These are phyloP conservation scores for Cheiracanthium punctorium DNA, from an alignment of 2,888 invertebrate species.

Conservation along the genomic window DNA sequence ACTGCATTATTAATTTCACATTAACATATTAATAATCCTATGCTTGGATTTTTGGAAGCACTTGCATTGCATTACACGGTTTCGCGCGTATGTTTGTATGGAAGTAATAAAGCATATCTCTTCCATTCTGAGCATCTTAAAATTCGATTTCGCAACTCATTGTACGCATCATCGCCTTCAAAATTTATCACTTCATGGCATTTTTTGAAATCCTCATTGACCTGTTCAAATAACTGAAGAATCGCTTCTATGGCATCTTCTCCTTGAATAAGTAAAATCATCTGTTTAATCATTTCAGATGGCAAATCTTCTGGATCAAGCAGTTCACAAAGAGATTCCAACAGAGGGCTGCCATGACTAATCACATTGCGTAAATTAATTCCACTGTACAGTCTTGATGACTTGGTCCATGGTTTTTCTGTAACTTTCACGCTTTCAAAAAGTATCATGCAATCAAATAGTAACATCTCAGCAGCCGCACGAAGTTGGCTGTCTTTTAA, in stretches of 20 bases:
- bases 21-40: too few species aligned
- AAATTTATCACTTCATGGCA: not conserved
- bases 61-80: too few species aligned
- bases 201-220: not conserved
- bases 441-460: constrained; percentile 19
- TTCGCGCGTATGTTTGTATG: not conserved
- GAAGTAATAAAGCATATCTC: not conserved
- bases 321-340: constrained; percentile 13
- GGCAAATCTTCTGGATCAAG: constrained; percentile 49
- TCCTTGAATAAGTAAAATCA: constrained; percentile 27
- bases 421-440: not conserved
- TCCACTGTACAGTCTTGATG: constrained; percentile 12
- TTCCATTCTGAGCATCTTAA: not conserved
- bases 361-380: constrained; percentile 21
- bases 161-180: not conserved
- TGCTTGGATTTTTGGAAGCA: too few species aligned
- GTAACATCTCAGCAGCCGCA: constrained; percentile 27
- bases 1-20: too few species aligned
- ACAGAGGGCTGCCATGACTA: constrained; percentile 20
- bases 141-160: not conserved
- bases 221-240: not conserved
- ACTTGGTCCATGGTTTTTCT: not conserved
- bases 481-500: constrained; percentile 7
- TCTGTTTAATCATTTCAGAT: constrained; percentile 14
- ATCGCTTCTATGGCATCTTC: constrained; percentile 7